Percentiles rank a stretch among this genome's conserved stretches.
These are phyloP conservation scores for Crocodylus rhombifer DNA, from an alignment of 2,797 vertebrate genomes.

Conservation along the genomic window DNA sequence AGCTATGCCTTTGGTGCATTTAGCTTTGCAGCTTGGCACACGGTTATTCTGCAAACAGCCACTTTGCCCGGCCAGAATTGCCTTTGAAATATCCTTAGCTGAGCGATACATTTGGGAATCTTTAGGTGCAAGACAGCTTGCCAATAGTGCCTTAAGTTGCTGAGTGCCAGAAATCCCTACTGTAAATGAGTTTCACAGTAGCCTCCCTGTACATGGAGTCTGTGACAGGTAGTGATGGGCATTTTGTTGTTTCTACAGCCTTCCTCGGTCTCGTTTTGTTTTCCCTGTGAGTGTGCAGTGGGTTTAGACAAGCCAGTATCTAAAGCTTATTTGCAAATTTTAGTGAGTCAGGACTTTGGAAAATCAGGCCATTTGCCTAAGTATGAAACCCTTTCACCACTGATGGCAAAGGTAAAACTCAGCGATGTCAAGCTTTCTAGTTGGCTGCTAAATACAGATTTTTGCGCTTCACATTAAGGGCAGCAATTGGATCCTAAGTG, in stretches of 20 bases:
- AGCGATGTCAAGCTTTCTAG: neutral
- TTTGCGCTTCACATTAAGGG: neutral
- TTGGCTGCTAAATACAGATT: neutral
- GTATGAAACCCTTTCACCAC: neutral
- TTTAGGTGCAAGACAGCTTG: conserved; percentile 10
- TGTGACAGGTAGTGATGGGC: neutral
- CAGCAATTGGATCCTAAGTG: neutral
- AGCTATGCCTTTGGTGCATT: conserved; percentile 48
- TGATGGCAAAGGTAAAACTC: neutral
- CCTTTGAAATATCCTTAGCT: conserved; percentile 24
- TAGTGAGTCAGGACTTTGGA: neutral
- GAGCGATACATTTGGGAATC: conserved; percentile 1
- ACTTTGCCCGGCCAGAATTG: neutral
- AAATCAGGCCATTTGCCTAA: neutral
- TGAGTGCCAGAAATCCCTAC: neutral
- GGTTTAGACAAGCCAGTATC: neutral
- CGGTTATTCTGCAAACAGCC: neutral
- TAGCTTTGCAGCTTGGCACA: conserved; percentile 39
- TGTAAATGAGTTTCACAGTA: neutral
- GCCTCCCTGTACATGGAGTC: neutral
- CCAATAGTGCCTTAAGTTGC: conserved; percentile 31
- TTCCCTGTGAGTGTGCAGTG: accelerated
- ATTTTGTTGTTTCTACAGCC: conserved; percentile 33
- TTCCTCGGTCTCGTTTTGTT: conserved; percentile 12
- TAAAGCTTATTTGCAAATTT: too few species aligned